Conservation (phyloP, 1,140 invertebrate species). For the Lepidurus couesii region DNA sequence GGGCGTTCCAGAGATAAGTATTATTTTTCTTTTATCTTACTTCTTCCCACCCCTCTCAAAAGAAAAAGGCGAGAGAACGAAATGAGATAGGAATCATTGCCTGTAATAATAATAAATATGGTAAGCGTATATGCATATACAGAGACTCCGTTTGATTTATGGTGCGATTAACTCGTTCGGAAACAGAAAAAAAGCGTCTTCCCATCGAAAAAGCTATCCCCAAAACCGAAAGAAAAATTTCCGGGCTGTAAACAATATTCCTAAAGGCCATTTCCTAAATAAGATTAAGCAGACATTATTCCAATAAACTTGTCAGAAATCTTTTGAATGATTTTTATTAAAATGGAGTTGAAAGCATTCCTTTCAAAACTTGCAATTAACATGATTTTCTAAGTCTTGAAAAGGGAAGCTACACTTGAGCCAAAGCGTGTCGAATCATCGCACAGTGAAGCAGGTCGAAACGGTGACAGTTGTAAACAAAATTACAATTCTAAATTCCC, state of each 20-base stretch:
- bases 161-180: not conserved
- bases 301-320: too few relatives aligned
- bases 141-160: not conserved
- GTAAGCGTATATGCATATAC: not conserved
- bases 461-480: not conserved
- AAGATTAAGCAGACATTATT: too few relatives aligned
- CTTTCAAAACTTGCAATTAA: too few relatives aligned
- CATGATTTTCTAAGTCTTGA: too few relatives aligned
- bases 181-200: not conserved
- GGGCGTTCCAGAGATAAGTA: conserved; percentile 6
- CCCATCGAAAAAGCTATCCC: not conserved
- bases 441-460: not conserved
- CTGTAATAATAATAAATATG: conserved; percentile 3
- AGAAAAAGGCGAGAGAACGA: not conserved
- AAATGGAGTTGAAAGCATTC: too few relatives aligned
- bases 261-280: too few relatives aligned
- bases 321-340: too few relatives aligned
- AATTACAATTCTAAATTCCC: not conserved
- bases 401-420: too few relatives aligned
- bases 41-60: not conserved
- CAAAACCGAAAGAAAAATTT: not conserved
- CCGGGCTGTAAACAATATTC: not conserved
- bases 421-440: not conserved
- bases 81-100: conserved; percentile 10
- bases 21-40: not conserved